phyloP scores from a whole-genome alignment of 2,797 vertebrate genomes.

The Tapirus indicus region DNA sequence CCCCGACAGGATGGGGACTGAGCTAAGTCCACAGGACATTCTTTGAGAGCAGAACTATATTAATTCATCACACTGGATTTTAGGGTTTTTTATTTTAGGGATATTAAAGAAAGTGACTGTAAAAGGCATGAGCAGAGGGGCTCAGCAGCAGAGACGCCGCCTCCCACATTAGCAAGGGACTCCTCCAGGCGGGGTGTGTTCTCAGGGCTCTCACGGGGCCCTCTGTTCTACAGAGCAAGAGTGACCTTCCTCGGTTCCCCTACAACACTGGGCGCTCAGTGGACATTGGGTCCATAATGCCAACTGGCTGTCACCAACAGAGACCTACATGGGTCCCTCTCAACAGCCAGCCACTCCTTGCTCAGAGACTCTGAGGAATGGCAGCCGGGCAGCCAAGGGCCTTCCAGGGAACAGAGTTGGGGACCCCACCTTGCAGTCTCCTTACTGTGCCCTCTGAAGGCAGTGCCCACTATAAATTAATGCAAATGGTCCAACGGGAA shows the following conservation, averaged over 20 bases:
- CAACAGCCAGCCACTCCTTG: neutral
- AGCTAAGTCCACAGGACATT: neutral
- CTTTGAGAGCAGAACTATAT: neutral
- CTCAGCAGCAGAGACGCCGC: neutral
- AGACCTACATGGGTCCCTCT: neutral
- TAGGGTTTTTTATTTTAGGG: neutral
- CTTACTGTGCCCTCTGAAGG: slow-evolving; percentile 59
- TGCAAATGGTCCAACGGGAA: slow-evolving; percentile 9
- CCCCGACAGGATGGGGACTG: neutral
- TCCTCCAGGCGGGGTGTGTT: neutral
- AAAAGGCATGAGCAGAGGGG: neutral
- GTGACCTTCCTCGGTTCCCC: neutral
- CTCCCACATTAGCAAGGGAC: neutral
- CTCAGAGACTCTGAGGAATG: neutral
- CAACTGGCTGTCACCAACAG: neutral
- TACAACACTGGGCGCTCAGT: accelerated
- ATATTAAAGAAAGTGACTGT: slow-evolving; percentile 10
- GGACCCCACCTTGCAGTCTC: neutral
- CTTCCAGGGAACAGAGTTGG: neutral
- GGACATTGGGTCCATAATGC: neutral
- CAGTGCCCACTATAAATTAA: slow-evolving; percentile 52
- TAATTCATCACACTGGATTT: neutral
- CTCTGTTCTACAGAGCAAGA: neutral
- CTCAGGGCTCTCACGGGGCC: neutral
- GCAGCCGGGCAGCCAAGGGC: neutral